phyloP scores from a whole-genome alignment of 2,113 vertebrate species.

The Gulo gulo region DNA sequence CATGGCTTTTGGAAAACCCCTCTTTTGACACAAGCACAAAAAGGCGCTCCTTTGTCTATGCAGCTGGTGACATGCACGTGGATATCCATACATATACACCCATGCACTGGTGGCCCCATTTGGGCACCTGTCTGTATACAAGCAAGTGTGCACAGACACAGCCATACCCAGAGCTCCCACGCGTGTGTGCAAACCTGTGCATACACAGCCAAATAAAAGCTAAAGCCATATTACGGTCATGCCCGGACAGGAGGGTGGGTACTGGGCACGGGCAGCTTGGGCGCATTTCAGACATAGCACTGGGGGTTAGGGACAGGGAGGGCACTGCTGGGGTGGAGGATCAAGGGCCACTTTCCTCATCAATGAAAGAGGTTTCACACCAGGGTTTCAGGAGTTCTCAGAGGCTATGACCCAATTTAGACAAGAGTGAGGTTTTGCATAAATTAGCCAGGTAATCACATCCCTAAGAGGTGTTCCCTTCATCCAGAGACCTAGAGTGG shows the following conservation, averaged over 20 bases:
- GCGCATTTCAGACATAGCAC: not conserved
- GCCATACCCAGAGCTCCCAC: not conserved
- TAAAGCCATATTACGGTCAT: not conserved
- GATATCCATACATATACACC: not conserved
- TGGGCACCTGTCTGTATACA: not conserved
- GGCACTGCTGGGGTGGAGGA: not conserved
- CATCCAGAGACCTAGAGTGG: not conserved
- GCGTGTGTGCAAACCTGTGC: not conserved
- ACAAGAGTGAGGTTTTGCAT: constrained; percentile 52
- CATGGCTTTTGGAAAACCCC: not conserved
- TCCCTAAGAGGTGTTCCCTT: constrained; percentile 24
- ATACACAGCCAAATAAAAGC: not conserved
- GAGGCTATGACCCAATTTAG: constrained; percentile 65
- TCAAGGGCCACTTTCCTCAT: constrained; percentile 37
- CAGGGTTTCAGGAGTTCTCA: constrained; percentile 47
- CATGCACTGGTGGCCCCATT: not conserved
- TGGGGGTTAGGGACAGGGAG: not conserved
- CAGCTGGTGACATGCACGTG: not conserved
- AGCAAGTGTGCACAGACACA: not conserved
- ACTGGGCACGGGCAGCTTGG: not conserved
- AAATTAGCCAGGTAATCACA: constrained; percentile 46
- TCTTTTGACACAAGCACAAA: not conserved
- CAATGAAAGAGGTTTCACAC: not conserved
- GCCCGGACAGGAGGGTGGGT: not conserved
- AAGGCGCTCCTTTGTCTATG: not conserved